Evolutionary conservation across 2,888 invertebrate species (phyloP), one percentile per base, ranked within the genome.

Genomic region (Yponomeuta sedellus): DNA sequence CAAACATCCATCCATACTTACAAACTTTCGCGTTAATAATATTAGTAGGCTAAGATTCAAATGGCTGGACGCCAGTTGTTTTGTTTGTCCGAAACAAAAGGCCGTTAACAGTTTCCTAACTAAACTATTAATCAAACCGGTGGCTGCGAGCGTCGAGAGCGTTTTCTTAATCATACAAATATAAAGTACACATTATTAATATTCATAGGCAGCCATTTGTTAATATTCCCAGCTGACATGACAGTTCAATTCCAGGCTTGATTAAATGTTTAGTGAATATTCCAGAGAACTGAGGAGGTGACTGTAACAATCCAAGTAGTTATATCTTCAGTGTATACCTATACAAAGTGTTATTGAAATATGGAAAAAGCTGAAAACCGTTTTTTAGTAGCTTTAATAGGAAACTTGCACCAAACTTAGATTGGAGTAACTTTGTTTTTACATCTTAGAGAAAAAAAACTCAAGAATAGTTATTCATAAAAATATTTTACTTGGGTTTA

Each of bases 181-280:
- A 72, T 79, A 80, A 78, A 75, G 73, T 73, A 75, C 74, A 75
- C 76, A 79, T 79, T 85, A 88, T 89, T 88, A 88, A 87, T 89
- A 89, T 89, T 88, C 89, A 89, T 89, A 82, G 84, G 70, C 68
- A 73, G 77, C 81, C 83, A 88, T 89, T 88, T 86, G 82, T 88
- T 88, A 87, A 86, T 87, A 84, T 77, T 81, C 80, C 77, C 75
- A 74, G 76, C 78, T 82, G 89, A 89, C 89, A 89, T 82, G 89
- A 89, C 89, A 89, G 86, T 83, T 89, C 85, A 88, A 88, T 89
- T 85, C 86, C 78, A 84, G 77, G 75, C 71, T 79, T 80, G 71
- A 75, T 81, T 52, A 76, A 77, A 76, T 72, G 40, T 66, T 64
- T 34, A 65, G 64, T 40, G 61, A 68, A 59, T 34, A 59, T 66